Evolutionary conservation across 1,140 invertebrate genomes (phyloP), one percentile per base, ranked within the genome.

Genomic region (Scaptomyza pallida): DNA sequence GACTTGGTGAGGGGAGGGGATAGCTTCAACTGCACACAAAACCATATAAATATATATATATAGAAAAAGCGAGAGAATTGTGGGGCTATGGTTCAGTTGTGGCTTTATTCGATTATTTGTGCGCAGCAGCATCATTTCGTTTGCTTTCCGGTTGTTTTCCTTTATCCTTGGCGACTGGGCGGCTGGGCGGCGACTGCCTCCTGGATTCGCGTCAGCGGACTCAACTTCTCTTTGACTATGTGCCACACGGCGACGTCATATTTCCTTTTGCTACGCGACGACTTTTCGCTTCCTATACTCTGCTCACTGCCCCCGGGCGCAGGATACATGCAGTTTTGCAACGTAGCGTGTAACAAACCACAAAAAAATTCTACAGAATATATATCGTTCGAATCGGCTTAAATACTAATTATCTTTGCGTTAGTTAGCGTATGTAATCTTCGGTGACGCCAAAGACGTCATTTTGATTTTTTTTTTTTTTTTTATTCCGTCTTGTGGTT

Each of bases 81-180:
- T 26, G 52, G 35, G 26, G 40, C 16, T 16, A 15, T 16, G 56
- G 47, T 60, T 61, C 57, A 26, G 55, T 40, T 17, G 35, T 55
- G 43, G 48, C 61, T 75, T 83, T 68, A 86, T 86, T 86, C 77
- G 82, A 86, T 86, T 85, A 85, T 81, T 81, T 74, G 69, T 64
- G 73, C 77, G 80, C 81, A 72, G 81, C 81, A 67, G 81, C 81
- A 73, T 64, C 80, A 80, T 85, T 85, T 65, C 81, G 65, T 75
- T 78, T 52, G 70, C 77, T 86, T 86, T 85, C 80, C 80, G 80
- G 68, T 62, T 80, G 69, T 67, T 80, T 72, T 68, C 61, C 78
- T 61, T 67, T 59, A 74, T 70, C 40, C 72, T 17, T 35, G 10
- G n/a, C 51, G 40, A 13, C 44, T 40, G 37, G 10, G n/a, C 51